Conservation (phyloP, 2,888 invertebrate species). For the Ennomos fuscantarius region DNA sequence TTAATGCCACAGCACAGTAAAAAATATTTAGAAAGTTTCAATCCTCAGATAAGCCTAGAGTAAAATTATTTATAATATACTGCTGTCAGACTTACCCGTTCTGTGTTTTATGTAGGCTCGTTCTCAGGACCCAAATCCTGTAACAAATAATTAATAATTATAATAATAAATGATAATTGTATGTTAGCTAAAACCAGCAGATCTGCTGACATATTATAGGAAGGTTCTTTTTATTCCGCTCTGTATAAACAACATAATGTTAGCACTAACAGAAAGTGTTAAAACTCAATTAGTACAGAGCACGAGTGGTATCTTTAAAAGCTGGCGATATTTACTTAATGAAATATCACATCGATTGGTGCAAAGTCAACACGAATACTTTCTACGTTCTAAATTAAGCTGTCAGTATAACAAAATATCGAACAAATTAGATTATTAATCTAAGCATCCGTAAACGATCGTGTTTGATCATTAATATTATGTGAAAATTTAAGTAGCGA, state of each 20-base stretch:
- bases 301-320: constrained; percentile 28
- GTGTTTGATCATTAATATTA: constrained; percentile 44
- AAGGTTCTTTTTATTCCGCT: constrained; percentile 1
- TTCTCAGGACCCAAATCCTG: constrained; percentile 53
- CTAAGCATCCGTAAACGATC: constrained; percentile 44
- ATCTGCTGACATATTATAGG: constrained; percentile 8
- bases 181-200: constrained; percentile 12
- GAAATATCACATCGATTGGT: constrained; percentile 30
- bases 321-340: constrained; percentile 29
- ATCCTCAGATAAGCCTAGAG: neutral
- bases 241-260: constrained; percentile 21
- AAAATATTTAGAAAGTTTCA: neutral
- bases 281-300: constrained; percentile 24
- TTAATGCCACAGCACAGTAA: too few relatives aligned
- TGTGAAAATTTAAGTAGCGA: constrained; percentile 27
- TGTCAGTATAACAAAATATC: constrained; percentile 42
- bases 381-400: constrained; percentile 62
- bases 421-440: constrained; percentile 46
- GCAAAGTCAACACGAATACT: constrained; percentile 56
- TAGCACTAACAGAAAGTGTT: constrained; percentile 35
- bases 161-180: constrained; percentile 33
- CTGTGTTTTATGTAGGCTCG: constrained; percentile 34
- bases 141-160: too few relatives aligned
- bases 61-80: neutral
- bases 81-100: constrained; percentile 45